phyloP scores from a whole-genome alignment of 2,888 invertebrate species.

The Lepidochitona cinerea region DNA sequence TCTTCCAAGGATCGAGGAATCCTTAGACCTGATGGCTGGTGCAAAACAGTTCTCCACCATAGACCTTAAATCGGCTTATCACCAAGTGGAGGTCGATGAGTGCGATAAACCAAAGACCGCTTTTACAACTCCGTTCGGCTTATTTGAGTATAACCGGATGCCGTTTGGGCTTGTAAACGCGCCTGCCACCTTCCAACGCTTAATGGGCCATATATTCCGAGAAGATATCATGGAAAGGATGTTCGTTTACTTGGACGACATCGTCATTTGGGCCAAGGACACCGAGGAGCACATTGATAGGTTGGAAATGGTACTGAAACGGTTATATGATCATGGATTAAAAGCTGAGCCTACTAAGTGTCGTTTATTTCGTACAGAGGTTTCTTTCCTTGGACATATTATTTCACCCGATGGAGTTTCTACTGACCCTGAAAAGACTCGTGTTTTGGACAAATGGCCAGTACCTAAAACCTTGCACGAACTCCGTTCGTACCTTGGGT shows the following conservation, averaged over 20 bases:
- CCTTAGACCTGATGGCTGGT: slow-evolving; percentile 19
- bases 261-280: neutral
- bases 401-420: neutral
- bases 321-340: neutral
- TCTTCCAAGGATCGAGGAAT: slow-evolving; percentile 13
- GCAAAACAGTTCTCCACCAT: slow-evolving; percentile 17
- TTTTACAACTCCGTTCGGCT: slow-evolving; percentile 23
- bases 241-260: neutral
- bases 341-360: neutral
- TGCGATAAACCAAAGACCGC: slow-evolving; percentile 25
- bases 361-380: neutral
- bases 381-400: neutral
- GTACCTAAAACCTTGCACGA: neutral
- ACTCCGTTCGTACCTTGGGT: neutral
- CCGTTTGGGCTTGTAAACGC: slow-evolving; percentile 25
- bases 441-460: neutral
- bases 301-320: neutral
- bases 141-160: slow-evolving; percentile 29
- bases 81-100: slow-evolving; percentile 26
- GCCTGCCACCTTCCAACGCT: slow-evolving; percentile 27
- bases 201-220: slow-evolving; percentile 11
- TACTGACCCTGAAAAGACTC: neutral
- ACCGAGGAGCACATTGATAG: neutral
- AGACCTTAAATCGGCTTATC: slow-evolving; percentile 18
- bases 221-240: neutral